Evolutionary conservation across 2,113 vertebrate species (phyloP), one percentile per base, ranked within the genome.

Genomic region (Callithrix jacchus): DNA sequence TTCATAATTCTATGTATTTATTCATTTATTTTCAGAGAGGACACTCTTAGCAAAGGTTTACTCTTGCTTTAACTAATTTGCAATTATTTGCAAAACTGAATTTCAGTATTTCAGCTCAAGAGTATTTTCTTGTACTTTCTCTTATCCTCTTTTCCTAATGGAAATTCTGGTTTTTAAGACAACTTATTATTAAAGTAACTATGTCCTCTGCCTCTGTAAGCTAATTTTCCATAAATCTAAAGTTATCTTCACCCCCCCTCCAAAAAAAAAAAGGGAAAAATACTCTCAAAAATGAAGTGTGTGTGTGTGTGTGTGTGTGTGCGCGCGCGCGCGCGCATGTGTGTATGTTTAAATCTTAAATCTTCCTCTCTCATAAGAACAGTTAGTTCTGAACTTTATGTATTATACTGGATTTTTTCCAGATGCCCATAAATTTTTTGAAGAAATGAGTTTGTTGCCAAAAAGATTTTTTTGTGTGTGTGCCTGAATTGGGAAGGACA

Each of bases 181-280:
- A 58, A 76, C 7, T 95, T 35, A n/a, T 79, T 84, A 61, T 58
- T 92, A 14, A 93, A 74, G 61, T 73, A 93, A 91, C 96, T 96
- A 95, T 71, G 85, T 35, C 52, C 27, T 96, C n/a, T 77, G 64
- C 64, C 45, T 96, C 32, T 95, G 18, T 87, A 76, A 95, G 93
- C 77, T 87, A 49, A 74, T 83, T 97, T 95, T 86, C 35, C 54
- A 95, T 76, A 96, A 92, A 87, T 92, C 56, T 79, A 54, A 88
- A 68, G 18, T 37, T 86, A 61, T 88, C 27, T 89, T 42, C 9
- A 7, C 25, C 25, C 21, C 30, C 14, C 10, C 20, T 14, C 4
- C 12, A 23, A 12, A 79, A 49, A 42, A 49, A 42, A 42, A 79
- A 49, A 87, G 40, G 25, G 2, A 68, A 54, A 79, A 49, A 88